Evolutionary conservation across 1,140 invertebrate species (phyloP), one percentile per base, ranked within the genome.

Genomic region (Ylistrum balloti): DNA sequence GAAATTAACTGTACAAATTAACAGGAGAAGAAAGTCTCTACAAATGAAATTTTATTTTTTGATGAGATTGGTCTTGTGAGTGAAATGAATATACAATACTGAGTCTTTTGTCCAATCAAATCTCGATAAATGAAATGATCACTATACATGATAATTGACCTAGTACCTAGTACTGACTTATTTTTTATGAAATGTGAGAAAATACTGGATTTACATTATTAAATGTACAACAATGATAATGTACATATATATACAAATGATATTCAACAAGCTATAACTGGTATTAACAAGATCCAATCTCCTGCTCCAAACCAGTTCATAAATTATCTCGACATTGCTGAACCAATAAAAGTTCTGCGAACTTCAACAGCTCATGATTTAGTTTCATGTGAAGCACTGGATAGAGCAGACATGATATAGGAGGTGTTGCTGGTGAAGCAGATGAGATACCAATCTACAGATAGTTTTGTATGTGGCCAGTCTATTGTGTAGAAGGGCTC

Each of bases 1-100:
- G 5, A 38, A 38, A 45, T 13, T 9, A 45, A 45, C 41, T 17
- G n/a, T 28, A 74, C 2, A 74, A 17, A 74, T 56, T 3, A 20
- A 7, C 22, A 56, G n/a, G n/a, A n/a, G 17, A 56, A 56, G 45
- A 56, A 22, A 56, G 9, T 56, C 9, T 56, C 45, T 56, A 3
- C 20, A n/a, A 74, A 74, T 74, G 56, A 74, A 74, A 74, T 74
- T 74, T 74, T 74, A 74, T 74, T 74, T 74, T n/a, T n/a, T n/a
- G n/a, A n/a, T n/a, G n/a, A n/a, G n/a, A 28, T 74, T 28, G n/a
- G 22, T 74, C 56, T 17, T 9, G 17, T 28, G 56, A 74, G 22
- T 74, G 56, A 74, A 20, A 56, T 56, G 45, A 56, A 11, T 28
- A 48, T 48, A 74, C 56, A 74, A 28, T 28, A 28, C 5, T 9